A percentile compares a stretch with the other conserved stretches of the same genome.
Conservation (phyloP, 53 echinoderm and acorn worm genomes). For the Holothuria scabra region DNA sequence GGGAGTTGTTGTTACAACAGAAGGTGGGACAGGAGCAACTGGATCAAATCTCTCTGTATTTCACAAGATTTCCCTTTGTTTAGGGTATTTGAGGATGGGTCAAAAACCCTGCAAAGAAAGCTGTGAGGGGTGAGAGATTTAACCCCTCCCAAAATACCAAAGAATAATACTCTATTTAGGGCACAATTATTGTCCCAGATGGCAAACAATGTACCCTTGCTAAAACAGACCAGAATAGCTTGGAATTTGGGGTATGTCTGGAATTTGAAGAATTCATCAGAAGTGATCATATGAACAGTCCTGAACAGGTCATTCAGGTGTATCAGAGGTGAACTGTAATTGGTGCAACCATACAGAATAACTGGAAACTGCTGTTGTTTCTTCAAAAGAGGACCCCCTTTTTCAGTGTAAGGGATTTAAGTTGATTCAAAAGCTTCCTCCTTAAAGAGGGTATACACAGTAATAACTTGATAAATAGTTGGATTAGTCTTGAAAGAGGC, state of each 20-base stretch:
- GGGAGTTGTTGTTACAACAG: no score
- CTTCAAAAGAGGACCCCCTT: no score
- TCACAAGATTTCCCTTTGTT: no score
- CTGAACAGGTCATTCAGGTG: slow-evolving; percentile 27
- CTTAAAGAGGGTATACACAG: no score
- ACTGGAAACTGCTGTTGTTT: no score
- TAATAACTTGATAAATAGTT: no score
- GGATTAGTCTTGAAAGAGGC: no score
- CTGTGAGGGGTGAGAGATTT: neutral
- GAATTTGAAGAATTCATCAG: slow-evolving; percentile 24
- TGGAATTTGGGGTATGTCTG: slow-evolving; percentile 5
- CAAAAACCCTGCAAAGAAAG: neutral
- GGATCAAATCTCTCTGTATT: no score
- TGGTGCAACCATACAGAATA: no score
- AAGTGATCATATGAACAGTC: neutral
- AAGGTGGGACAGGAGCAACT: no score
- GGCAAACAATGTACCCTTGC: slow-evolving; percentile 5
- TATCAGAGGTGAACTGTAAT: slow-evolving; percentile 7
- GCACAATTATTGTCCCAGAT: slow-evolving; percentile 3
- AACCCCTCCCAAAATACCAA: slow-evolving; percentile 7
- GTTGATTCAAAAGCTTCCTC: no score
- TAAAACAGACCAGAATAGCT: slow-evolving; percentile 13
- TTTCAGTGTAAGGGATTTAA: no score
- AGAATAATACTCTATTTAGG: neutral
- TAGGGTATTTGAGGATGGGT: neutral